These are phyloP conservation scores for Zygogramma bicolorata DNA, from an alignment of 2,888 invertebrate genomes.

Conservation along the genomic window DNA sequence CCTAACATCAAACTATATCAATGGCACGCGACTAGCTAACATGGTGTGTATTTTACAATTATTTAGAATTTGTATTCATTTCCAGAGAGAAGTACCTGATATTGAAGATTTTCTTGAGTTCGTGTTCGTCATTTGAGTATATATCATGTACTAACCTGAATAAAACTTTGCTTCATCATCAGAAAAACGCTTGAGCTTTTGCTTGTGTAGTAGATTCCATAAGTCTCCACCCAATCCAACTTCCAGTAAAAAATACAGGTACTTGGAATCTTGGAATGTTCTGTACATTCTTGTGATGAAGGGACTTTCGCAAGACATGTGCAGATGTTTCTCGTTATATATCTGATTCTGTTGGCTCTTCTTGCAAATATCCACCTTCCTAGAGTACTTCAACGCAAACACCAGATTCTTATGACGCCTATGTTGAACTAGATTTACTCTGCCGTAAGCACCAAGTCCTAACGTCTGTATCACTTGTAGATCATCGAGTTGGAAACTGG, in stretches of 20 bases:
- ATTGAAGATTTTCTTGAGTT: no score
- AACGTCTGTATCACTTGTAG: slow-evolving; percentile 85
- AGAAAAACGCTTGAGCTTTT: slow-evolving; percentile 73
- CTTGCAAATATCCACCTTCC: slow-evolving; percentile 76
- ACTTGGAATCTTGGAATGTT: slow-evolving; percentile 90
- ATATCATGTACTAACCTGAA: slow-evolving; percentile 63
- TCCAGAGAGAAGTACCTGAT: no score
- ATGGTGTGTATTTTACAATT: no score
- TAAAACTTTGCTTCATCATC: slow-evolving; percentile 87
- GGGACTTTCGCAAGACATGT: slow-evolving; percentile 59
- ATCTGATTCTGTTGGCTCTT: slow-evolving; percentile 79
- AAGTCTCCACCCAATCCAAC: slow-evolving; percentile 93
- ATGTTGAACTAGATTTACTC: slow-evolving; percentile 78
- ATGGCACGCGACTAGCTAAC: no score
- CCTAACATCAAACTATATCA: no score
- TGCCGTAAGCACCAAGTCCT: slow-evolving; percentile 91
- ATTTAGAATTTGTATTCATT: no score
- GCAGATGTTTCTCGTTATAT: slow-evolving; percentile 75
- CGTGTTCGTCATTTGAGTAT: no score
- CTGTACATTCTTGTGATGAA: slow-evolving; percentile 79
- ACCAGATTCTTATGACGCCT: slow-evolving; percentile 59
- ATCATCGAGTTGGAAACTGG: slow-evolving; percentile 72
- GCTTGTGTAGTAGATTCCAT: slow-evolving; percentile 89
- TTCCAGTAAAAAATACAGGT: slow-evolving; percentile 93
- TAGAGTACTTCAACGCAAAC: slow-evolving; percentile 77